Percentiles rank a stretch among this genome's conserved stretches.
These are phyloP conservation scores for Meloe dianella DNA, from an alignment of 2,888 invertebrate species.

Conservation along the genomic window DNA sequence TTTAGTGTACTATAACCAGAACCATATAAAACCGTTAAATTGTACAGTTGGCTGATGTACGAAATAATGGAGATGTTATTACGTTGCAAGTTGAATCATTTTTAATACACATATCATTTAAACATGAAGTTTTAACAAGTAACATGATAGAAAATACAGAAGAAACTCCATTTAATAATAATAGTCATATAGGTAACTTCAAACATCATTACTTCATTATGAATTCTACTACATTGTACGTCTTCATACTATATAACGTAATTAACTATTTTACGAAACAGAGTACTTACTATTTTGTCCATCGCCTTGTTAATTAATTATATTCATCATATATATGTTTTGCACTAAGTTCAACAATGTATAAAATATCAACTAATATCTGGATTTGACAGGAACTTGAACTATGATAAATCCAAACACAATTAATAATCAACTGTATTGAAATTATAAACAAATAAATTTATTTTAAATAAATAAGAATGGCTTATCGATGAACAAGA, in stretches of 20 bases:
- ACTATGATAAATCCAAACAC: neutral
- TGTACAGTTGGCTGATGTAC: constrained; percentile 1
- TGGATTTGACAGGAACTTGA: constrained; percentile 5
- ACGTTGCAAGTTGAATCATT: neutral
- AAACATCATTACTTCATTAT: neutral
- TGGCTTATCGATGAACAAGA: too few relatives aligned
- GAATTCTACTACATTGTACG: neutral
- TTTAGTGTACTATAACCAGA: constrained; percentile 42
- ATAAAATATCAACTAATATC: neutral
- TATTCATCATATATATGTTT: neutral
- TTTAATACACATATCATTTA: neutral
- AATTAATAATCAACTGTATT: constrained; percentile 34
- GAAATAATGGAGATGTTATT: constrained; percentile 7
- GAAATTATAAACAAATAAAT: too few relatives aligned
- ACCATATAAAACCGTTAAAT: constrained; percentile 43
- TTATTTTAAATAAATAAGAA: too few relatives aligned
- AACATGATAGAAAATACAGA: neutral
- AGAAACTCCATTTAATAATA: neutral
- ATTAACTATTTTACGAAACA: neutral
- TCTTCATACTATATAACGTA: neutral
- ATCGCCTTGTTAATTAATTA: neutral
- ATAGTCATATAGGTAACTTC: neutral
- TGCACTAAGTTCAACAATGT: neutral
- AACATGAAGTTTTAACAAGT: neutral
- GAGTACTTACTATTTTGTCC: neutral